These are phyloP conservation scores for Cryptocephalus primarius DNA, from an alignment of 2,888 invertebrate species.

Conservation along the genomic window DNA sequence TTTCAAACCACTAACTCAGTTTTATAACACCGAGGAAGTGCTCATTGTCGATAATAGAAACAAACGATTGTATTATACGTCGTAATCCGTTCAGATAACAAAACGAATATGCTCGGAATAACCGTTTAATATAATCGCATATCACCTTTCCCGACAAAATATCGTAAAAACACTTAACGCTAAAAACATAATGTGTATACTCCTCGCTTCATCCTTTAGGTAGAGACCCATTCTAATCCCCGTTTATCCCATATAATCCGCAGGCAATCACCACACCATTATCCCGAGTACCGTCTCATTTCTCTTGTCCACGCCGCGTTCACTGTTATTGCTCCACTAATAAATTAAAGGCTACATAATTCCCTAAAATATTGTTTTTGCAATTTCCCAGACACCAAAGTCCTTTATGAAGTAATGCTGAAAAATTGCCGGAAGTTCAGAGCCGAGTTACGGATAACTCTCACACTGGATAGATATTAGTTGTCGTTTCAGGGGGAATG, in stretches of 20 bases:
- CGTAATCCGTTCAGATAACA: too few relatives aligned
- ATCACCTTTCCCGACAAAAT: too few relatives aligned
- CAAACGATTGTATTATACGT: too few relatives aligned
- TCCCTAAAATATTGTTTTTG: not conserved
- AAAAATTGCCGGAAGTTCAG: not conserved
- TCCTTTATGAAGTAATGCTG: not conserved
- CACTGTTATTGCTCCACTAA: not conserved
- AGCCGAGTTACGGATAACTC: too few relatives aligned
- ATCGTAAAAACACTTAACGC: not conserved
- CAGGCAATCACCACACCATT: conserved; percentile 29
- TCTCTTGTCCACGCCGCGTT: conserved; percentile 15
- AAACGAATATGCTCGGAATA: too few relatives aligned
- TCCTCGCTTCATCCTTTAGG: not conserved
- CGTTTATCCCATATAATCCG: not conserved
- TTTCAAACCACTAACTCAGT: too few relatives aligned
- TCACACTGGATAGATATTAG: too few relatives aligned
- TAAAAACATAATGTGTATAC: not conserved
- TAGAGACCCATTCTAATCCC: not conserved
- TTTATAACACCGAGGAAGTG: too few relatives aligned
- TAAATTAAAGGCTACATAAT: not conserved
- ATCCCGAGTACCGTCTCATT: conserved; percentile 24
- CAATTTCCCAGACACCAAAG: not conserved
- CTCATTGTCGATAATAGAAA: too few relatives aligned
- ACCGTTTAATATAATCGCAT: too few relatives aligned
- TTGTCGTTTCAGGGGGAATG: too few relatives aligned